Evolutionary conservation across 2,888 invertebrate genomes (phyloP).

Genomic region (Dysmachus trigonus): DNA sequence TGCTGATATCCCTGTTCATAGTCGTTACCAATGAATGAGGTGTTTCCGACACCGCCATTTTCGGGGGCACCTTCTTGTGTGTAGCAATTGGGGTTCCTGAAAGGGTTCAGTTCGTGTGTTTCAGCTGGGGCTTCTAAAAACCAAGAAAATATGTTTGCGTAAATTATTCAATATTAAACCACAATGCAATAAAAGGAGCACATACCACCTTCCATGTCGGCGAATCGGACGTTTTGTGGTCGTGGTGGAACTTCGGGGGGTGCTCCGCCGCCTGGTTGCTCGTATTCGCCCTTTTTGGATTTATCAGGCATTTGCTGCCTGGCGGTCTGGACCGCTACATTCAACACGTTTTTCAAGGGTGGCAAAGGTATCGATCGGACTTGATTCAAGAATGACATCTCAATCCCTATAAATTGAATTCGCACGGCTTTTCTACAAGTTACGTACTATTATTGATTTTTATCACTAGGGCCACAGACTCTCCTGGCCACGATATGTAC

Average conservation of each 20-base stretch:
- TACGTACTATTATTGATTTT: slow-evolving; percentile 36
- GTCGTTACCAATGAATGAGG: slow-evolving; percentile 61
- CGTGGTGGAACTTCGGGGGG: slow-evolving; percentile 60
- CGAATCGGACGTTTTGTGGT: slow-evolving; percentile 68
- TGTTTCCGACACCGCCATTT: slow-evolving; percentile 59
- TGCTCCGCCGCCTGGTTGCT: slow-evolving; percentile 56
- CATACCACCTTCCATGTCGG: slow-evolving; percentile 58
- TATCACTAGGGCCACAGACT: slow-evolving; percentile 17
- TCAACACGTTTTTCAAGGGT: slow-evolving; percentile 78
- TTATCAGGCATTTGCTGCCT: slow-evolving; percentile 79
- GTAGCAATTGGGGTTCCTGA: slow-evolving; percentile 58
- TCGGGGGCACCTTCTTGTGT: slow-evolving; percentile 49
- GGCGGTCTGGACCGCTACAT: slow-evolving; percentile 84
- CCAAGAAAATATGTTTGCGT: neutral
- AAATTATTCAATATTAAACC: slow-evolving; percentile 5
- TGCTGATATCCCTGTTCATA: slow-evolving; percentile 63
- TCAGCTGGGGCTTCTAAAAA: slow-evolving; percentile 51
- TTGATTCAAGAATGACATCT: slow-evolving; percentile 70
- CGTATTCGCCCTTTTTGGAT: slow-evolving; percentile 66
- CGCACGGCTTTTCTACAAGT: neutral
- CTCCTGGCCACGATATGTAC: slow-evolving; percentile 11
- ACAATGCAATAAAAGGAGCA: neutral
- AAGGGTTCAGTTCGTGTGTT: slow-evolving; percentile 63
- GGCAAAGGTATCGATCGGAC: slow-evolving; percentile 75
- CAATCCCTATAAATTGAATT: neutral